Percentiles rank a stretch among this genome's conserved stretches.
Evolutionary conservation across 2,888 invertebrate species (phyloP).

Genomic region (Lycaena phlaeas): DNA sequence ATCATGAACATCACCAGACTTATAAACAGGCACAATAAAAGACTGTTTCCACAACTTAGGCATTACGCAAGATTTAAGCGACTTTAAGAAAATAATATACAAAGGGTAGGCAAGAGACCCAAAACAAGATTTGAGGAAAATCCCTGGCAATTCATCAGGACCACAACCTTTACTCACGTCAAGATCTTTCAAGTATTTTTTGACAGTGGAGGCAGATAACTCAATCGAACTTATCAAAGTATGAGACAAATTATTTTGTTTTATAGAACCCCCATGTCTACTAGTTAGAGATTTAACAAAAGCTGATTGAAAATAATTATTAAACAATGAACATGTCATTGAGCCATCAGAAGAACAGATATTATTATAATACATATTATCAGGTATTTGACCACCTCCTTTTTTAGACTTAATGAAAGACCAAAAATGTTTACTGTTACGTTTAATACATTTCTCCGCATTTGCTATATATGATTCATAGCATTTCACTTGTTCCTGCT

Average conservation of each 20-base stretch:
- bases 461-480: slow-evolving; percentile 1
- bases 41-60: slow-evolving; percentile 12
- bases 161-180: slow-evolving; percentile 11
- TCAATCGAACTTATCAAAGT: too few species aligned
- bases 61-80: slow-evolving; percentile 8
- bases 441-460: slow-evolving; percentile 2
- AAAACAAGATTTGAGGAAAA: slow-evolving; percentile 11
- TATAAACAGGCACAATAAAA: slow-evolving; percentile 11
- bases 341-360: neutral
- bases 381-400: neutral
- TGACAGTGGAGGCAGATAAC: neutral
- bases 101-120: slow-evolving; percentile 11
- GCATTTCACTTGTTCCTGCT: slow-evolving; percentile 1
- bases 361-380: slow-evolving; percentile 1
- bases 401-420: slow-evolving; percentile 10
- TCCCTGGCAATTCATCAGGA: slow-evolving; percentile 11
- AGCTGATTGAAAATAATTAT: slow-evolving; percentile 5
- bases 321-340: slow-evolving; percentile 5
- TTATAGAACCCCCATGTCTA: too few species aligned
- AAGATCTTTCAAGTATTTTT: slow-evolving; percentile 5
- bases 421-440: slow-evolving; percentile 2
- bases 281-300: neutral
- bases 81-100: slow-evolving; percentile 9
- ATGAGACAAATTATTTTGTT: too few species aligned
- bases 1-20: slow-evolving; percentile 10